phyloP scores from a whole-genome alignment of 2,113 vertebrate species.

The Phyllostomus hastatus region DNA sequence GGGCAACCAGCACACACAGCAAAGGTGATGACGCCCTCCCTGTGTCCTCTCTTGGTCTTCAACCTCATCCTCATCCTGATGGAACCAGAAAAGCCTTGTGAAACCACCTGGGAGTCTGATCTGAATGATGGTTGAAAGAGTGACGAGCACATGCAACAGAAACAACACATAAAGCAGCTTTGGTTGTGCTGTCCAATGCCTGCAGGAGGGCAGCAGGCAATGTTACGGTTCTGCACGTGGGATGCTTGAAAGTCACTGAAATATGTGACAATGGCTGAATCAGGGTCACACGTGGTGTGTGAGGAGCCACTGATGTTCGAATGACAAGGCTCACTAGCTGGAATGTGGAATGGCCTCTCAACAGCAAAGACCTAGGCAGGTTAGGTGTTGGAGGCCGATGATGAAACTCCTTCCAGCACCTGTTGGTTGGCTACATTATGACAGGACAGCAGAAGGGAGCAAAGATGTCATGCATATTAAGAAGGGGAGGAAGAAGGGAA shows the following conservation, averaged over 20 bases:
- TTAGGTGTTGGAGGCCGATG: background rate
- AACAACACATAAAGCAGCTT: background rate
- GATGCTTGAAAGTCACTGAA: background rate
- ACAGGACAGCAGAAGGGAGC: background rate
- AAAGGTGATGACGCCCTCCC: background rate
- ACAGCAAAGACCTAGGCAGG: background rate
- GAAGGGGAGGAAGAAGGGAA: background rate
- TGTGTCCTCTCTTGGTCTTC: background rate
- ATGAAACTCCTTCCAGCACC: background rate
- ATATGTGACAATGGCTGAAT: background rate
- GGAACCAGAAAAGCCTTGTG: background rate
- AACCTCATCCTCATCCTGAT: background rate
- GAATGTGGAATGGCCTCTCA: background rate
- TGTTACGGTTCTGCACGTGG: background rate
- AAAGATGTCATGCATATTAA: background rate
- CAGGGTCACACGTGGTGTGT: background rate
- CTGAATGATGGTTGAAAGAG: background rate
- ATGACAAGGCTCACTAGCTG: background rate
- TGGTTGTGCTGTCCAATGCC: background rate
- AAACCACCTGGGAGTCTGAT: background rate
- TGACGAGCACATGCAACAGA: background rate
- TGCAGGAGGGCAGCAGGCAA: background rate
- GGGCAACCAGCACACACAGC: background rate
- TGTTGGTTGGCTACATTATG: too few species aligned
- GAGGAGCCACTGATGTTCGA: background rate